A percentile compares a stretch with the other conserved stretches of the same genome.
Conservation (phyloP, 2,113 vertebrate species). For the Harpagus bidentatus region DNA sequence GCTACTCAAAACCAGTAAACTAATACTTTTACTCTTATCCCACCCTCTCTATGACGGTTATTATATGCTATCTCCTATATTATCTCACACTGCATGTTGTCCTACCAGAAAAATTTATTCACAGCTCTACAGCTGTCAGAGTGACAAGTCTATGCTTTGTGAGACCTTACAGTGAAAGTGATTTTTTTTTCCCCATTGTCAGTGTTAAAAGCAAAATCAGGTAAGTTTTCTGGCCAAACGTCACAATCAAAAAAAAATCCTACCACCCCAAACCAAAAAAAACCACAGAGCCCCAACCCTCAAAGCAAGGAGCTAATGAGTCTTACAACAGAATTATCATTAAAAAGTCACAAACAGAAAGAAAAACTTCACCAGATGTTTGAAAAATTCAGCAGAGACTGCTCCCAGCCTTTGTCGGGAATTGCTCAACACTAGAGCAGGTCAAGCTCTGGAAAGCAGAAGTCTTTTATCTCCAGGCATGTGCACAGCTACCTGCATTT, state of each 20-base stretch:
- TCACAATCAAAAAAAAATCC: not conserved
- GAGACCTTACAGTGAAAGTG: not conserved
- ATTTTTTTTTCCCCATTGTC: not conserved
- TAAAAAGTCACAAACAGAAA: not conserved
- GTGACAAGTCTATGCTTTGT: not conserved
- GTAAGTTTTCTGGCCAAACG: not conserved
- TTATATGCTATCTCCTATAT: not conserved
- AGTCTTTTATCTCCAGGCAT: not conserved
- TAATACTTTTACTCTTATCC: not conserved
- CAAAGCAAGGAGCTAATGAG: not conserved
- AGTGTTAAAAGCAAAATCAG: not conserved
- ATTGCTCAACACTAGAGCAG: not conserved
- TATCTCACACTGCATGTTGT: not conserved
- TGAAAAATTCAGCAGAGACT: not conserved
- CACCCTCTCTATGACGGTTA: not conserved
- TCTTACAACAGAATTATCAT: not conserved
- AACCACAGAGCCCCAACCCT: not conserved
- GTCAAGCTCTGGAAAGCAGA: not conserved
- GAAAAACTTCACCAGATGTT: not conserved
- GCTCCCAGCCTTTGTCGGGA: not conserved
- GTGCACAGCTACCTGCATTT: not conserved
- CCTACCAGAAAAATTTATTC: not conserved
- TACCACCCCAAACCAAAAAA: not conserved
- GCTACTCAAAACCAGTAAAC: not conserved
- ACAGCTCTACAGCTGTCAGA: not conserved